Conservation (phyloP, 2,888 invertebrate genomes). For the Scaptomyza tumidula region DNA sequence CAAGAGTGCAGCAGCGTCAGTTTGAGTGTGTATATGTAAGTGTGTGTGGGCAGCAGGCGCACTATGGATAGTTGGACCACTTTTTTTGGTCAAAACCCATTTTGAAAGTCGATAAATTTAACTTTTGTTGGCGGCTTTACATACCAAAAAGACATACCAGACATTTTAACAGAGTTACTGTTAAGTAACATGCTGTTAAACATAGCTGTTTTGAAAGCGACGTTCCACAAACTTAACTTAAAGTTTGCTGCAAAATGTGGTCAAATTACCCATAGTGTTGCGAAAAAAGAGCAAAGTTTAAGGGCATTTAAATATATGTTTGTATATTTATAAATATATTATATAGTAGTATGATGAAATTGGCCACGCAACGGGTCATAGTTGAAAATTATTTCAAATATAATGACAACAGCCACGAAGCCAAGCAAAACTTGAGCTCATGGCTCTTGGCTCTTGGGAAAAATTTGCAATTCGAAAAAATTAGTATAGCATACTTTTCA, state of each 20-base stretch:
- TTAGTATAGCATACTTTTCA: slow-evolving; percentile 44
- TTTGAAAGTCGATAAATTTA: too few relatives aligned
- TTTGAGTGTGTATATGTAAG: neutral
- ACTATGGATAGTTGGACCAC: neutral
- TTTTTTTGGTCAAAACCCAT: too few relatives aligned
- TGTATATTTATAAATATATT: slow-evolving; percentile 1
- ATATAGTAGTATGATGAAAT: slow-evolving; percentile 64
- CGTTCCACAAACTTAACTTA: too few relatives aligned
- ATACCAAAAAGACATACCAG: too few relatives aligned
- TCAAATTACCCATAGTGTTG: too few relatives aligned
- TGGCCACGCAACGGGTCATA: slow-evolving; percentile 60
- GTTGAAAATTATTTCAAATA: slow-evolving; percentile 47
- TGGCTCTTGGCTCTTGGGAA: slow-evolving; percentile 12
- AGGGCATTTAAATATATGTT: slow-evolving; percentile 70
- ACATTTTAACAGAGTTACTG: too few relatives aligned
- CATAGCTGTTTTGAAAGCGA: too few relatives aligned
- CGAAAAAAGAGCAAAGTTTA: slow-evolving; percentile 76
- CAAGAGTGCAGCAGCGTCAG: slow-evolving; percentile 70
- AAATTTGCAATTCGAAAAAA: slow-evolving; percentile 56
- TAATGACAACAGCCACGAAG: slow-evolving; percentile 59
- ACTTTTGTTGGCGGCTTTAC: too few relatives aligned
- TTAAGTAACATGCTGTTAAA: too few relatives aligned
- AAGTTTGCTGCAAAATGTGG: too few relatives aligned
- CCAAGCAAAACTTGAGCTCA: slow-evolving; percentile 54
- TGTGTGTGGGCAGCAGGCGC: slow-evolving; percentile 37